phyloP scores from a whole-genome alignment of 2,113 vertebrate species.

The human (Homo sapiens) region GRCh38 chr3:23114501-23115000 shows the following conservation, averaged over 20 bases:
- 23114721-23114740: background rate
- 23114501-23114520: background rate
- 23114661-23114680: background rate
- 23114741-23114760: background rate
- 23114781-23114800: background rate
- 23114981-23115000: fast-evolving
- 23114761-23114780: background rate
- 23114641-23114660: background rate
- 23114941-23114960: background rate
- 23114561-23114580: background rate
- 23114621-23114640: background rate
- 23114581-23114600: background rate
- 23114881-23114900: background rate
- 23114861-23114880: background rate
- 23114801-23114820: background rate
- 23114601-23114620: background rate
- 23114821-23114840: background rate
- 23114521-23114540: background rate
- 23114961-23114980: background rate
- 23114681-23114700: background rate
- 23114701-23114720: background rate
- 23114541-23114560: background rate
- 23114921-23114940: background rate
- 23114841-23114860: background rate
- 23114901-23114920: background rate